Percentiles rank a stretch among this genome's conserved stretches.
phyloP scores from a whole-genome alignment of 35 echinoderm and acorn worm genomes.

The Patiria miniata region DNA sequence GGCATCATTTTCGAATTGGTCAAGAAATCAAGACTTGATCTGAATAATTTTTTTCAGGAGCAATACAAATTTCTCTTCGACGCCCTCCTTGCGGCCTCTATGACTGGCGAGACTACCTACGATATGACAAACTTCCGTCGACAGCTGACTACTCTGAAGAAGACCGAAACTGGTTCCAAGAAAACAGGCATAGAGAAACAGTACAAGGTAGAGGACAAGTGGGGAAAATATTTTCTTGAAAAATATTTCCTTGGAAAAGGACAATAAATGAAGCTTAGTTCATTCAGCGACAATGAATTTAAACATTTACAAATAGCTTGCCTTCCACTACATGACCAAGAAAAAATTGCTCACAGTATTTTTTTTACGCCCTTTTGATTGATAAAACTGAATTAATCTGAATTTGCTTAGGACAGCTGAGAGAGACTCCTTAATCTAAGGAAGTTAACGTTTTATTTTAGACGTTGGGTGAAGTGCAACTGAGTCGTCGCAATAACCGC shows the following conservation, averaged over 20 bases:
- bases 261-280: neutral
- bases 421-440: no score
- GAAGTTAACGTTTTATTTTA: constrained; percentile 12
- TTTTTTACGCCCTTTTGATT: neutral
- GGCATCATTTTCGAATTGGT: neutral
- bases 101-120: constrained; percentile 21
- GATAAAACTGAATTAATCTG: neutral
- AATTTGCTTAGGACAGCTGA: no score
- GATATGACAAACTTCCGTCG: neutral
- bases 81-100: constrained; percentile 24
- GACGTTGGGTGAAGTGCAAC: neutral
- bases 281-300: no score
- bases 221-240: neutral
- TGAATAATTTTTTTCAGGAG: constrained; percentile 16
- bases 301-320: no score
- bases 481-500: neutral
- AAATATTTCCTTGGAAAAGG: no score
- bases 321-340: neutral
- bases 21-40: neutral
- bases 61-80: constrained; percentile 52
- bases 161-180: neutral
- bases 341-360: neutral
- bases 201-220: neutral
- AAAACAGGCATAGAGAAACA: neutral
- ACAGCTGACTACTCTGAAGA: neutral